Conservation (phyloP, 2,113 vertebrate genomes). For the Daubentonia madagascariensis region DNA sequence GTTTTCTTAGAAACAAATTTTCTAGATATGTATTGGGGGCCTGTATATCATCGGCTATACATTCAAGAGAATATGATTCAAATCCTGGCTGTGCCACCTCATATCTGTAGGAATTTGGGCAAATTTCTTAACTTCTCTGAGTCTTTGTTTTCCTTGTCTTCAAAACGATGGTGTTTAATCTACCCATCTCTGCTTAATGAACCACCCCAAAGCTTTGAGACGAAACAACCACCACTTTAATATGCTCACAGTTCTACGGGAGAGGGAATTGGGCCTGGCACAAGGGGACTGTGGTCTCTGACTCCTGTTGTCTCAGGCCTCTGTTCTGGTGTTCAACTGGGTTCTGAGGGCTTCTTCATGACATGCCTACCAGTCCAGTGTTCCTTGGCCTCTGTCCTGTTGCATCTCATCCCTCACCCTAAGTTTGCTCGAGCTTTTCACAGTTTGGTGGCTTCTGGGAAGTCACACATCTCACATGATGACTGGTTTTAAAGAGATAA, state of each 20-base stretch:
- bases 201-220: accelerated
- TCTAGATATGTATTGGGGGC: not conserved
- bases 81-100: not conserved
- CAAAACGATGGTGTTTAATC: not conserved
- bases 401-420: not conserved
- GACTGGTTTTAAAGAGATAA: not conserved
- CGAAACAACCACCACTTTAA: not conserved
- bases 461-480: not conserved
- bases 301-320: not conserved
- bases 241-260: not conserved
- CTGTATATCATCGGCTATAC: not conserved
- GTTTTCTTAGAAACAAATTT: not conserved
- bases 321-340: not conserved
- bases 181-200: not conserved
- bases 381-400: not conserved
- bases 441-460: not conserved
- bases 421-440: not conserved
- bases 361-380: not conserved
- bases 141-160: not conserved
- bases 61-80: not conserved
- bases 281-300: not conserved
- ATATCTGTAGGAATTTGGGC: accelerated
- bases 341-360: not conserved
- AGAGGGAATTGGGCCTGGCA: not conserved
- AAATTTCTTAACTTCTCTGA: not conserved